Base-by-base conservation (phyloP, 1,140 invertebrate genomes). In the Drosophila obscura region DNA sequence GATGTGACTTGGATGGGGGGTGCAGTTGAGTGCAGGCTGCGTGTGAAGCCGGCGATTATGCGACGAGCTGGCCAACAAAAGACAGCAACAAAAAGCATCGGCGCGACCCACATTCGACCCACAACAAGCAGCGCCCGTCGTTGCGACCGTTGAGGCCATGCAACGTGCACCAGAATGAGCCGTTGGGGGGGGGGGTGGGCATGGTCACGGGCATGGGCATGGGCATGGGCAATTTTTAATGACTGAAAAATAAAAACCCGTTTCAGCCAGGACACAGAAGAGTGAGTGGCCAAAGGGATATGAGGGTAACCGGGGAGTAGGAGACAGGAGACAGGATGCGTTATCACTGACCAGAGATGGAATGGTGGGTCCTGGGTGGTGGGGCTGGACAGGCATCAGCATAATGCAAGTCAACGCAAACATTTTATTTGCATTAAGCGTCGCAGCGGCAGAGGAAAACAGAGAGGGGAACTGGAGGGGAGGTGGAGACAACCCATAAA, bases 351-450 rank as follows among this genome's bases (percentile, higher is more conserved):
- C 0, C 5, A 51, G 22, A 9, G 19, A 28, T 19, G 4, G 19
- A 0, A 13, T 13, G 19, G 13, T 28, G 26, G 8, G n/a, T 15
- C 5, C 8, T 19, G 26, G 8, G n/a, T 19, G 8, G n/a, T 19
- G 28, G 11, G 13, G 16, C 1, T 8, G 51, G 39, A 4, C 13
- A 22, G 31, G 51, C 73, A 60, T 79, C 79, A 73, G 77, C 77
- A 91, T 91, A 91, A 91, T 91, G 85, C 90, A 90, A 88, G 76
- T 80, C 77, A 90, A 91, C 65, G 78, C 78, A 91, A 91, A 91
- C 90, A 91, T 90, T 90, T 89, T 89, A 90, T 90, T 90, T 90
- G 81, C 79, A 89, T 89, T 82, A 90, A 87, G 73, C 82, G 58
- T 56, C 51, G 62, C 67, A 53, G 64, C 60, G 58, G 74, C 55